Evolutionary conservation across 2,888 invertebrate species (phyloP).

Genomic region (Chrysotoxum bicinctum): DNA sequence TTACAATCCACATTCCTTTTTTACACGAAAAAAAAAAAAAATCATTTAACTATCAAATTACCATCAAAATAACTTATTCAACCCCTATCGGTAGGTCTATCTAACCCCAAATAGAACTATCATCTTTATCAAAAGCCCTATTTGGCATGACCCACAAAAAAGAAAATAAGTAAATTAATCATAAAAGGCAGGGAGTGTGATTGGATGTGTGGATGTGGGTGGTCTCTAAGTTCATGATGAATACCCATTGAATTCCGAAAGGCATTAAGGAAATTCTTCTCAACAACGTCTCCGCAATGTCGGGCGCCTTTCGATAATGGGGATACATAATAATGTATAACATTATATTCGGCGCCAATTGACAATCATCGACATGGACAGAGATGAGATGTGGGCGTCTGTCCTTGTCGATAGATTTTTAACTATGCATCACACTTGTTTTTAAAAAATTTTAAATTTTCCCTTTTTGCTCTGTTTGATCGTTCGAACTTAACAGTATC

Average conservation of each 20-base stretch:
- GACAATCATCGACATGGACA: slow-evolving; percentile 39
- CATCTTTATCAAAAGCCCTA: slow-evolving; percentile 45
- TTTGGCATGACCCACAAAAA: slow-evolving; percentile 61
- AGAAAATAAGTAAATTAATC: slow-evolving; percentile 38
- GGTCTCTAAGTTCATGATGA: slow-evolving; percentile 51
- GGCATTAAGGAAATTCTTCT: slow-evolving; percentile 10
- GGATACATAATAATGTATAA: slow-evolving; percentile 31
- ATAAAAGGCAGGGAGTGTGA: slow-evolving; percentile 1
- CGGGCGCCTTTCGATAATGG: slow-evolving; percentile 60
- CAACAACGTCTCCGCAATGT: slow-evolving; percentile 59
- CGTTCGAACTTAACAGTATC: slow-evolving; percentile 33
- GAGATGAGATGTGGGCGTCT: neutral
- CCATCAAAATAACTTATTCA: slow-evolving; percentile 39
- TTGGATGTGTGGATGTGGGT: slow-evolving; percentile 22
- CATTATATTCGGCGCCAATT: slow-evolving; percentile 68
- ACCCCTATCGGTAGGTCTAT: slow-evolving; percentile 23
- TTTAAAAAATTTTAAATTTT: slow-evolving; percentile 23
- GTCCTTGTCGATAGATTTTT: slow-evolving; percentile 35
- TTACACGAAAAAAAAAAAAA: neutral
- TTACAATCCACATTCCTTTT: slow-evolving; percentile 7
- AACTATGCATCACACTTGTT: slow-evolving; percentile 23
- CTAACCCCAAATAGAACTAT: slow-evolving; percentile 19
- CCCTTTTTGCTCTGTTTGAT: slow-evolving; percentile 37
- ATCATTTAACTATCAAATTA: slow-evolving; percentile 38
- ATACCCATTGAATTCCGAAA: slow-evolving; percentile 56